phyloP scores from a whole-genome alignment of 1,140 invertebrate genomes.

The Tetramorium alpestre region DNA sequence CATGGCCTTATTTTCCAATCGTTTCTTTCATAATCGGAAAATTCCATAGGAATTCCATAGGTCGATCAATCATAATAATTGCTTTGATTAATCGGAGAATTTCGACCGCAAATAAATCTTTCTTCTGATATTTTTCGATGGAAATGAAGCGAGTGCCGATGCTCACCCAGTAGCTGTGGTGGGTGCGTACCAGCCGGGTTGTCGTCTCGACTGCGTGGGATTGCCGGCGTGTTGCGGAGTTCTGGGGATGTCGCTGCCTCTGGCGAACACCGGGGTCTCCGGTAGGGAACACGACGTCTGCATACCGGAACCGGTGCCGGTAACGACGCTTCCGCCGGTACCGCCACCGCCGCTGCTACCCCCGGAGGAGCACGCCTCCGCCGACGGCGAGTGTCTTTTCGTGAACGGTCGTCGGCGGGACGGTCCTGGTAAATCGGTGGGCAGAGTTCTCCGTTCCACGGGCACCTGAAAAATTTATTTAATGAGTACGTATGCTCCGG shows the following conservation, averaged over 20 bases:
- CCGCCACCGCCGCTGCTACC: slow-evolving; percentile 85
- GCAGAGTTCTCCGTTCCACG: slow-evolving; percentile 89
- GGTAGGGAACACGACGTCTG: slow-evolving; percentile 93
- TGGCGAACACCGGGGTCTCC: slow-evolving; percentile 93
- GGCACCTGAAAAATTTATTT: slow-evolving; percentile 83
- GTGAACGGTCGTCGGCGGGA: slow-evolving; percentile 84
- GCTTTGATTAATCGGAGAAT: neutral
- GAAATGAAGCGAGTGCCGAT: neutral
- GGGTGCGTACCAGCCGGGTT: slow-evolving; percentile 84
- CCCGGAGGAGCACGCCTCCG: slow-evolving; percentile 85
- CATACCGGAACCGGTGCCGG: slow-evolving; percentile 84
- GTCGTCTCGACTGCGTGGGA: slow-evolving; percentile 82
- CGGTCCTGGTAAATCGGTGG: slow-evolving; percentile 88
- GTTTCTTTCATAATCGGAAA: neutral
- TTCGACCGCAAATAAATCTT: neutral
- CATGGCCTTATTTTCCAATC: neutral
- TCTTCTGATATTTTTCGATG: neutral
- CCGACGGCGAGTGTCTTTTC: slow-evolving; percentile 85
- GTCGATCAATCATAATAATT: neutral
- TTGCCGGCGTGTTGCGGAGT: slow-evolving; percentile 88
- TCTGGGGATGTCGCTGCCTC: slow-evolving; percentile 92
- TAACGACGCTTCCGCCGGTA: slow-evolving; percentile 80
- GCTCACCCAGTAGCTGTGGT: slow-evolving; percentile 83
- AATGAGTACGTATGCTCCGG: neutral
- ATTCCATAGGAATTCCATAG: neutral